Conservation (phyloP, 35 echinoderm and acorn worm species). For the Diadema setosum region DNA sequence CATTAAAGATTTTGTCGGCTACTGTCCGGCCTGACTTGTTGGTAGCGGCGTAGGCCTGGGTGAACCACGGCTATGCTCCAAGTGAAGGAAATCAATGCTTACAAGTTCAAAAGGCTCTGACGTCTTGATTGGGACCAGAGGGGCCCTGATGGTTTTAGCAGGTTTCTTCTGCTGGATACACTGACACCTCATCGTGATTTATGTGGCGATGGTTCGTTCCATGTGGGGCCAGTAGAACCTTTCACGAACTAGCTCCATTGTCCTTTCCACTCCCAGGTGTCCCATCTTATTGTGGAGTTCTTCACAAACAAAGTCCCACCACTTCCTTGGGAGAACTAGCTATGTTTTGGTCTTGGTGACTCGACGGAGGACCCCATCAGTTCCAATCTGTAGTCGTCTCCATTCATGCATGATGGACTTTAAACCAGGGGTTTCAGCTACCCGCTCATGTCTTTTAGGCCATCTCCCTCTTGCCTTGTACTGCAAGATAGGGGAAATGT, state of each 20-base stretch:
- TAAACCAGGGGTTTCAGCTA: not conserved
- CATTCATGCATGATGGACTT: constrained; percentile 40
- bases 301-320: not conserved
- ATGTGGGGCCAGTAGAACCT: constrained; percentile 61
- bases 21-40: constrained; percentile 54
- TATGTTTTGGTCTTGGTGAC: constrained; percentile 5
- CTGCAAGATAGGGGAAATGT: not conserved
- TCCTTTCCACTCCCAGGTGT: constrained; percentile 27
- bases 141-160: not conserved
- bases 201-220: constrained; percentile 22
- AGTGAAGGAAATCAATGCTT: constrained; percentile 64
- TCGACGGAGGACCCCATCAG: constrained; percentile 15
- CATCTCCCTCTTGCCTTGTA: constrained; percentile 13
- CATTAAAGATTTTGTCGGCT: constrained; percentile 53
- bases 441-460: not conserved
- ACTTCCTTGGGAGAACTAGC: constrained; percentile 6
- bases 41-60: constrained; percentile 49
- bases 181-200: not conserved
- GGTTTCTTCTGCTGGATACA: constrained; percentile 29
- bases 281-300: constrained; percentile 63
- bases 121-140: constrained; percentile 33
- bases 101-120: constrained; percentile 61
- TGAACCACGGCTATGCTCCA: constrained; percentile 22
- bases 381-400: not conserved
- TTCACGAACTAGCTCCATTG: not conserved